Base-by-base conservation (phyloP, 2,113 vertebrate genomes). In the Callocephalon fimbriatum region DNA sequence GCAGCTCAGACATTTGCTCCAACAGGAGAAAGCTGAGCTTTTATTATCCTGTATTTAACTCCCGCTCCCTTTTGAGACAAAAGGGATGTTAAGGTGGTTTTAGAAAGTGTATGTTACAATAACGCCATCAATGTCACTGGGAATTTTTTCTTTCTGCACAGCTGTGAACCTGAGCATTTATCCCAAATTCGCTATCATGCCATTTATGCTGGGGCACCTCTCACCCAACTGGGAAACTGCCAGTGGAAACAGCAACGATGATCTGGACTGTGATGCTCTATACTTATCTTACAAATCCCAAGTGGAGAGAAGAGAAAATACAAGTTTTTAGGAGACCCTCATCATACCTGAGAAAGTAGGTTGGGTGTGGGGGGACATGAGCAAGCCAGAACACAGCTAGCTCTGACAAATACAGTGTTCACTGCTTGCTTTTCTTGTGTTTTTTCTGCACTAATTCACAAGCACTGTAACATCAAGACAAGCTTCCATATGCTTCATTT, bases 361-460 rank as follows among this genome's bases (percentile, higher is more conserved):
- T 31, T 48, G 62, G 45, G n/a, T 62, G 13, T 35, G 88, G 11
- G 26, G 37, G 53, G 66, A 67, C 17, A 94, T 94, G 88, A 95
- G 81, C 58, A 80, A 51, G 68, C 56, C 38, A 86, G 67, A 27
- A 74, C 38, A 85, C 42, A 86, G 54, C 17, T 6, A 87, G 48
- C 32, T 76, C 72, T 44, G 23, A 91, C 84, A 80, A 88, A 95
- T 47, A 86, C 35, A 71, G 17, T 21, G 42, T 78, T 85, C 47
- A 40, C 72, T 59, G 38, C 88, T 98, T 88, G 93, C 93, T 89
- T 97, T 95, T 73, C 80, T 51, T 79, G 66, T 82, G 72, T 88
- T 96, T 97, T 91, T 98, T 98, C 96, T 97, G 94, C 94, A 96
- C 94, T 97, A 98, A 96, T 98, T 98, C 96, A 97, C 91, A 97